phyloP scores from a whole-genome alignment of 1,140 invertebrate species.

The Camponotus pennsylvanicus region DNA sequence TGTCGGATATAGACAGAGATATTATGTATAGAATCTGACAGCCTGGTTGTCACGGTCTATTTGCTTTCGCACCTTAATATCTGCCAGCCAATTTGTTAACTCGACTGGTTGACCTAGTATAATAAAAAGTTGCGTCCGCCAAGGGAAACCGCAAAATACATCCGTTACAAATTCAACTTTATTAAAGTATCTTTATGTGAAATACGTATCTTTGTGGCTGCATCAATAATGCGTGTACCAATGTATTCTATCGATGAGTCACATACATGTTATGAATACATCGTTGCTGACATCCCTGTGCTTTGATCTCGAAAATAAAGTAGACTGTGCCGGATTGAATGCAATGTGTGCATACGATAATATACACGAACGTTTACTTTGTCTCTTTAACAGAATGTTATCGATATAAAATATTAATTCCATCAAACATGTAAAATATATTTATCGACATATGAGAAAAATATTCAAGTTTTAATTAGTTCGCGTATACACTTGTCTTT shows the following conservation, averaged over 20 bases:
- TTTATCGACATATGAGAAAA: neutral
- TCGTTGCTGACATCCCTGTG: constrained; percentile 18
- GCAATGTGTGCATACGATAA: neutral
- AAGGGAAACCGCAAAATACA: neutral
- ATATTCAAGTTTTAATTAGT: constrained; percentile 7
- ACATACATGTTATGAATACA: constrained; percentile 9
- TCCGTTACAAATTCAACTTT: constrained; percentile 21
- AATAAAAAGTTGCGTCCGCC: constrained; percentile 24
- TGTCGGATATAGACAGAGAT: constrained; percentile 19
- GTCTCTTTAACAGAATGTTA: neutral
- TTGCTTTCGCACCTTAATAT: constrained; percentile 18
- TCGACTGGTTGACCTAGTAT: constrained; percentile 33
- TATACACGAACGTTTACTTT: constrained; percentile 4
- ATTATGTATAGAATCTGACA: neutral
- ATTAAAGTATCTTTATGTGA: constrained; percentile 17
- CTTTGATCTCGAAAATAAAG: constrained; percentile 47
- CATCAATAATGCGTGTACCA: constrained; percentile 40
- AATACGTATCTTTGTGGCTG: neutral
- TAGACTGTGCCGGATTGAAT: constrained; percentile 22
- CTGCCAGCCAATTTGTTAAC: constrained; percentile 34
- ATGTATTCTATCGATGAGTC: constrained; percentile 14
- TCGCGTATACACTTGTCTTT: neutral
- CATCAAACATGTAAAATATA: neutral
- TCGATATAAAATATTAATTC: constrained; percentile 23
- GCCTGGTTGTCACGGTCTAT: neutral